Evolutionary conservation across 2,888 invertebrate species (phyloP).

Genomic region (Arrhopalites spinosus): DNA sequence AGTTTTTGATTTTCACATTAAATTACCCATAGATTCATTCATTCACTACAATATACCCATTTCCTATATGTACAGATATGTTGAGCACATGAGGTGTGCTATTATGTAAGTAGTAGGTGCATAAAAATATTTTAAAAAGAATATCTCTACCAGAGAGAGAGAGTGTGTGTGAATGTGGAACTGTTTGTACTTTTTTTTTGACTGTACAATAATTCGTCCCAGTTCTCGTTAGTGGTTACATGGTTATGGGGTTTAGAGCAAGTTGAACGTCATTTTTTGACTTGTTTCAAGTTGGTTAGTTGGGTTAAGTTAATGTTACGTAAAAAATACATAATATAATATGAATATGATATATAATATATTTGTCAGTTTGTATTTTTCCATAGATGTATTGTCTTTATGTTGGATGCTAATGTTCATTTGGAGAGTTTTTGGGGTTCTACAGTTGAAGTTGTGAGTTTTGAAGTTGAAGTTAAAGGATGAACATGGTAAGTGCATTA

Average conservation of each 20-base stretch:
- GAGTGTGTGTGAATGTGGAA: neutral
- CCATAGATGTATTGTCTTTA: too few species aligned
- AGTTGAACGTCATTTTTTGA: too few species aligned
- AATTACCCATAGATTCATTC: conserved; percentile 9
- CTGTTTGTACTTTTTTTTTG: neutral
- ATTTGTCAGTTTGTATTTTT: conserved; percentile 11
- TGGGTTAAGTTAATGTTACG: too few species aligned
- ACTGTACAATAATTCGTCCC: neutral
- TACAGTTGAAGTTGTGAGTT: neutral
- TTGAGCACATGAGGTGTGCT: neutral
- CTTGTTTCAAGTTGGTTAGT: too few species aligned
- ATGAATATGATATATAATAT: conserved; percentile 1
- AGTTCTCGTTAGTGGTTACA: conserved; percentile 7
- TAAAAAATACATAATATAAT: too few species aligned
- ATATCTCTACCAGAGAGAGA: neutral
- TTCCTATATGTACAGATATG: neutral
- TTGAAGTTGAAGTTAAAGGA: neutral
- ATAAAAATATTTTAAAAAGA: too few species aligned
- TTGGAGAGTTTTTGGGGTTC: too few species aligned
- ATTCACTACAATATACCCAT: neutral
- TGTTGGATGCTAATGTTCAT: too few species aligned
- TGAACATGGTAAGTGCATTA: conserved; percentile 10
- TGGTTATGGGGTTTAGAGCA: neutral
- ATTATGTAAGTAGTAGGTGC: too few species aligned
- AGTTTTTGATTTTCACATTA: conserved; percentile 29